Evolutionary conservation across 2,797 vertebrate species (phyloP).

Genomic region (Sebastes reedi): DNA sequence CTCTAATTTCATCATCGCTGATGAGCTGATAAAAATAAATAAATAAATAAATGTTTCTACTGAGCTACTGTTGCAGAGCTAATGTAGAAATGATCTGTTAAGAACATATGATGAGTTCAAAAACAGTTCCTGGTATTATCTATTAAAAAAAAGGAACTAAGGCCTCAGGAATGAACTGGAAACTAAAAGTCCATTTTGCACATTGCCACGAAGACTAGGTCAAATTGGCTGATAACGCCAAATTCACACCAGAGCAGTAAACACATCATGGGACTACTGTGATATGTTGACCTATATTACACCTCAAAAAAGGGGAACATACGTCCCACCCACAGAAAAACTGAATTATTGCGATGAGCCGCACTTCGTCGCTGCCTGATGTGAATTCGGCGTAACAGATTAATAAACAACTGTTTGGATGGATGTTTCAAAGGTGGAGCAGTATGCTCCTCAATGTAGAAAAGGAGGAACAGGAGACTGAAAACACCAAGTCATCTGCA

Average conservation of each 20-base stretch:
- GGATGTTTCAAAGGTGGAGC: neutral
- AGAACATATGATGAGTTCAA: neutral
- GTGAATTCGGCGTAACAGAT: no score
- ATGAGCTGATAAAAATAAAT: neutral
- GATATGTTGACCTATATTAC: no score
- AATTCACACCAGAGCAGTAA: no score
- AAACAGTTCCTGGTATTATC: neutral
- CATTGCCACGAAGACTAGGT: neutral
- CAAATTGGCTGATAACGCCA: no score
- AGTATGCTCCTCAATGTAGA: neutral
- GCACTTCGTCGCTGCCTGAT: no score
- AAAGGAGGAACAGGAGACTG: neutral
- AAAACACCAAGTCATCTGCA: neutral
- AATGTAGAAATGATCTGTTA: neutral
- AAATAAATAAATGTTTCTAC: no score
- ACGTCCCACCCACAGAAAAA: no score
- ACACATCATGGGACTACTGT: no score
- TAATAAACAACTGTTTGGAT: neutral
- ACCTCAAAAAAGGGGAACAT: no score
- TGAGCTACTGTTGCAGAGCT: neutral
- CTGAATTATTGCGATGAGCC: fast-evolving
- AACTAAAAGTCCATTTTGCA: neutral
- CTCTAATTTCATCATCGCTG: neutral
- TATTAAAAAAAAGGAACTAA: neutral
- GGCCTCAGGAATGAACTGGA: neutral